A percentile compares a stretch with the other conserved stretches of the same genome.
Evolutionary conservation across 2,888 invertebrate genomes (phyloP).

Genomic region (Yponomeuta sedellus): DNA sequence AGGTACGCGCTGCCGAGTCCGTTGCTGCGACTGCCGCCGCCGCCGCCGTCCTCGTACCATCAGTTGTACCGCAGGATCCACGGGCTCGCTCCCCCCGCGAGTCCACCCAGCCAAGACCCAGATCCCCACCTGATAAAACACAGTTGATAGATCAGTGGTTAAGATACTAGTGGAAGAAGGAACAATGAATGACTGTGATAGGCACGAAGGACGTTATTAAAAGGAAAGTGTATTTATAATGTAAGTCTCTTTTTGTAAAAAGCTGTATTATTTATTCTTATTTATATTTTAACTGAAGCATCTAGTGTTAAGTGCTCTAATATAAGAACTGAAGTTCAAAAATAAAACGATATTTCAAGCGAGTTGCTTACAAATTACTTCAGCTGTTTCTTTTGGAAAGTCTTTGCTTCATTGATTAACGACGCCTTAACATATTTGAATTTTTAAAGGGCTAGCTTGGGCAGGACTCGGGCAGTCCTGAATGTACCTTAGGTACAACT

Average conservation of each 20-base stretch:
- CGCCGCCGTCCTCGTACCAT: constrained; percentile 62
- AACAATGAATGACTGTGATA: constrained; percentile 15
- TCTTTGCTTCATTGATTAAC: neutral
- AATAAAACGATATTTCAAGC: constrained; percentile 53
- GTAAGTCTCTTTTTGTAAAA: constrained; percentile 8
- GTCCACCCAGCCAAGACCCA: constrained; percentile 46
- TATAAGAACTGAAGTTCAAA: constrained; percentile 36
- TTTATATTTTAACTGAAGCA: constrained; percentile 14
- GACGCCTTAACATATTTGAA: no score
- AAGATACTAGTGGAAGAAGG: neutral
- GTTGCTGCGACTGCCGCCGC: constrained; percentile 64
- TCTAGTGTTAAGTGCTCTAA: constrained; percentile 10
- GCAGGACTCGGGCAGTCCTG: no score
- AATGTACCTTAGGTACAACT: no score
- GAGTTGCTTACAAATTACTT: constrained; percentile 24
- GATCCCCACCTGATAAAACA: constrained; percentile 70
- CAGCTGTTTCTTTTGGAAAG: constrained; percentile 9
- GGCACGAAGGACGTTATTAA: constrained; percentile 7
- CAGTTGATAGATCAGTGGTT: constrained; percentile 60
- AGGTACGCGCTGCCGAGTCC: constrained; percentile 75
- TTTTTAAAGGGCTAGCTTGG: no score
- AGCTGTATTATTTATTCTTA: constrained; percentile 15
- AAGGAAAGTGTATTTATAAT: constrained; percentile 8
- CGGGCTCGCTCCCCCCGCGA: constrained; percentile 49
- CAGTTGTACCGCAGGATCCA: constrained; percentile 66